These are phyloP conservation scores for Panurus biarmicus DNA, from an alignment of 2,113 vertebrate species.

Conservation along the genomic window DNA sequence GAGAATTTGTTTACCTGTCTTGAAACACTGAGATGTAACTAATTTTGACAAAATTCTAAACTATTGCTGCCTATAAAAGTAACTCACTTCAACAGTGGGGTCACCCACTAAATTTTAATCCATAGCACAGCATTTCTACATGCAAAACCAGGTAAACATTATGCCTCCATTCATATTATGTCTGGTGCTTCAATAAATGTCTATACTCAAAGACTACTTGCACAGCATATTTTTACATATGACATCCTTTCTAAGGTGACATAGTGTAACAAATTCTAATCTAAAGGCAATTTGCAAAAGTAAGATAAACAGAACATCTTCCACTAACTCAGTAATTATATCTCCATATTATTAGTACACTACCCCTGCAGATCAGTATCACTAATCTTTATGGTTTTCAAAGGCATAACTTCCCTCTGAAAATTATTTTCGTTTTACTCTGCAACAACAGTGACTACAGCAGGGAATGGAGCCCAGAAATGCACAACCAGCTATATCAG, in stretches of 20 bases:
- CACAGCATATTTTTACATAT: background rate
- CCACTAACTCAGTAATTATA: constrained; percentile 22
- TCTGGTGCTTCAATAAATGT: background rate
- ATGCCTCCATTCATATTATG: background rate
- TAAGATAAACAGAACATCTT: constrained; percentile 13
- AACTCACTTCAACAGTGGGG: background rate
- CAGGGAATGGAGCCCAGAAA: constrained; percentile 33
- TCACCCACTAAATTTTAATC: background rate
- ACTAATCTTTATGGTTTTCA: background rate
- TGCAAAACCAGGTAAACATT: background rate
- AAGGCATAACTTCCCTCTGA: background rate
- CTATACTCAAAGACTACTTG: background rate
- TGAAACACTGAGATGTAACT: background rate
- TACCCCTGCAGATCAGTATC: background rate
- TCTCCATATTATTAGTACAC: background rate
- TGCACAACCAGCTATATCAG: background rate
- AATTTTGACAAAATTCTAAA: background rate
- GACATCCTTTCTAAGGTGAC: background rate
- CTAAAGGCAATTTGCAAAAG: background rate
- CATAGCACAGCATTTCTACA: background rate
- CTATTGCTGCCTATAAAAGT: background rate
- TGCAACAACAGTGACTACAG: constrained; percentile 9
- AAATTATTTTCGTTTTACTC: constrained; percentile 42
- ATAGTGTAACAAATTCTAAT: background rate
- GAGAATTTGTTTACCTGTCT: background rate